A percentile compares a stretch with the other conserved stretches of the same genome.
These are phyloP conservation scores for Samia ricini DNA, from an alignment of 1,140 invertebrate genomes.

Conservation along the genomic window DNA sequence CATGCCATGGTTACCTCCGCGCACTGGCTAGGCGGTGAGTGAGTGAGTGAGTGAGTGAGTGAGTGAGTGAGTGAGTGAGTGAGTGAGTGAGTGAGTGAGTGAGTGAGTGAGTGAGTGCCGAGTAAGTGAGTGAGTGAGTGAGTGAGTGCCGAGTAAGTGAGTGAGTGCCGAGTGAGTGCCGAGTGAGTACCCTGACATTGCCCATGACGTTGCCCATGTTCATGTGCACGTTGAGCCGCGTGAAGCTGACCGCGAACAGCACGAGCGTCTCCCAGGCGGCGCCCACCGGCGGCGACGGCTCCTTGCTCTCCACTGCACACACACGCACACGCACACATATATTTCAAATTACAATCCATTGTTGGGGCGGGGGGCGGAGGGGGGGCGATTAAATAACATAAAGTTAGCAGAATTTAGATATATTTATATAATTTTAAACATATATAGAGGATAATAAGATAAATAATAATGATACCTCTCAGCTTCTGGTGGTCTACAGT, in stretches of 20 bases:
- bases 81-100: too few relatives aligned
- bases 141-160: neutral
- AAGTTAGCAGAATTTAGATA: too few relatives aligned
- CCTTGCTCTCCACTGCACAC: slow-evolving; percentile 5
- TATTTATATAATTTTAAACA: too few relatives aligned
- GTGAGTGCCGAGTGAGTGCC: neutral
- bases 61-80: too few relatives aligned
- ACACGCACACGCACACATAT: neutral
- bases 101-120: neutral
- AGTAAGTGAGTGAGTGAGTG: neutral
- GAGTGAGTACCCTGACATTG: slow-evolving; percentile 88
- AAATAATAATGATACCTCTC: slow-evolving; percentile 51
- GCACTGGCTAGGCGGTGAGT: too few relatives aligned
- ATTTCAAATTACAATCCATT: neutral
- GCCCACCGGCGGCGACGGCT: slow-evolving; percentile 37
- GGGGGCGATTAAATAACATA: too few relatives aligned
- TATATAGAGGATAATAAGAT: too few relatives aligned
- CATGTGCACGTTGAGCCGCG: slow-evolving; percentile 96
- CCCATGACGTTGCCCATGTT: slow-evolving; percentile 99
- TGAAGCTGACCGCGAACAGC: slow-evolving; percentile 96
- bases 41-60: too few relatives aligned
- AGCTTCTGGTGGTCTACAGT: slow-evolving; percentile 58
- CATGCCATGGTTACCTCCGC: too few relatives aligned
- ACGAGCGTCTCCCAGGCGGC: slow-evolving; percentile 96
- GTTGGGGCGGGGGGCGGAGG: too few relatives aligned